These are phyloP conservation scores for Microctenopoma lineatum DNA, from an alignment of 2,797 vertebrate genomes.

Conservation along the genomic window DNA sequence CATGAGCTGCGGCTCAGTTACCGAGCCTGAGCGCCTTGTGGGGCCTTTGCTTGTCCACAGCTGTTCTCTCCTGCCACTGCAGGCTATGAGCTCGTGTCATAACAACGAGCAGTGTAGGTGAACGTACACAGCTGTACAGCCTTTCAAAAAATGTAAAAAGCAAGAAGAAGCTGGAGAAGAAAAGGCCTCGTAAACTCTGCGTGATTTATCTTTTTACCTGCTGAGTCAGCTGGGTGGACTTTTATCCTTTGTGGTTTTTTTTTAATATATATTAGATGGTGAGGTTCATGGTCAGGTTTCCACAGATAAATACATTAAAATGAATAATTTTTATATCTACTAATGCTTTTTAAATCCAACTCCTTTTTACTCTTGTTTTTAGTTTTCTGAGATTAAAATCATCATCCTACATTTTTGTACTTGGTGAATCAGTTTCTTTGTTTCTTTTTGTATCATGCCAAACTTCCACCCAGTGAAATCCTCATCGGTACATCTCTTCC, in stretches of 20 bases:
- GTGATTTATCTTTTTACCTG: constrained; percentile 5
- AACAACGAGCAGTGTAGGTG: constrained; percentile 55
- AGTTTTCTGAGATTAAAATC: background rate
- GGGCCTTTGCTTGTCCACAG: constrained; percentile 67
- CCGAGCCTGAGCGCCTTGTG: constrained; percentile 54
- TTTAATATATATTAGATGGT: background rate
- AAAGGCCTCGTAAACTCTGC: background rate
- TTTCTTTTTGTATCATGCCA: background rate
- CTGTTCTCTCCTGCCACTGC: constrained; percentile 63
- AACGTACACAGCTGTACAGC: constrained; percentile 10
- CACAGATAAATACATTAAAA: background rate
- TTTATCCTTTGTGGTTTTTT: background rate
- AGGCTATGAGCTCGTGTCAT: constrained; percentile 64
- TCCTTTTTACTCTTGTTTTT: background rate
- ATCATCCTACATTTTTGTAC: too few species aligned
- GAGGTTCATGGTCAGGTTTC: background rate
- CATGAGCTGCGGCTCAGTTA: constrained; percentile 24
- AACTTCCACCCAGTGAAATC: background rate
- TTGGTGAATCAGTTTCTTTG: background rate
- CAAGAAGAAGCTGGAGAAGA: background rate
- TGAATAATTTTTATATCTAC: background rate
- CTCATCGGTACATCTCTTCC: background rate
- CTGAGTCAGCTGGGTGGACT: background rate
- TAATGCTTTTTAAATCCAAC: background rate
- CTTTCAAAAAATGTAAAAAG: background rate